phyloP scores from a whole-genome alignment of 2,797 vertebrate genomes.

The Sebastes oblongus region DNA sequence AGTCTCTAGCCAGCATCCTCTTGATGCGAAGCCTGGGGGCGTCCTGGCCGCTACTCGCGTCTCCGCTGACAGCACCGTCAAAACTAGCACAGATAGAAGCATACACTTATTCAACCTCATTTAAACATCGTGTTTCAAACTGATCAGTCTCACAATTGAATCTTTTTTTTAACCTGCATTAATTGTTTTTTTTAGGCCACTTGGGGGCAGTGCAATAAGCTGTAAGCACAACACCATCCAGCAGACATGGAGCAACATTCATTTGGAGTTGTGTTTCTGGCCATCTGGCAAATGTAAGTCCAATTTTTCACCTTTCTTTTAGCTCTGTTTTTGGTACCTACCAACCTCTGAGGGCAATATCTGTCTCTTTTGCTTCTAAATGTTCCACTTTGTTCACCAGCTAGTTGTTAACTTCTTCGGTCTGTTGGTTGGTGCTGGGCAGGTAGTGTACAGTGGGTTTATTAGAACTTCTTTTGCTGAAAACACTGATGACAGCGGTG shows the following conservation, averaged over 20 bases:
- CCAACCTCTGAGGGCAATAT: background rate
- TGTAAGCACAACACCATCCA: background rate
- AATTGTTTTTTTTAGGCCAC: background rate
- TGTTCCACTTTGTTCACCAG: background rate
- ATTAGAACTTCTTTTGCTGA: background rate
- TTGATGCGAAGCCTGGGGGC: constrained; percentile 74
- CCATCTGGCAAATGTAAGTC: background rate
- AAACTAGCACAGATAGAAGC: constrained; percentile 32
- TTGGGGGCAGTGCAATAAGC: background rate
- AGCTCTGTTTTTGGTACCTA: background rate
- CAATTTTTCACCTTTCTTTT: background rate
- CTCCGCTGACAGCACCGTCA: constrained; percentile 31
- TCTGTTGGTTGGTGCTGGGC: background rate
- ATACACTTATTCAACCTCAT: background rate
- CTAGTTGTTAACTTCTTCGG: background rate
- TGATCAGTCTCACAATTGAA: background rate
- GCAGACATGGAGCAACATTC: background rate
- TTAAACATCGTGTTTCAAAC: background rate
- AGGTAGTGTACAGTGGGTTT: background rate
- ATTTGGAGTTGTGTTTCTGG: background rate
- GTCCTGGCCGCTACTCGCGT: constrained; percentile 37
- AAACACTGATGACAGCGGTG: background rate
- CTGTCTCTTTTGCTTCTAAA: background rate
- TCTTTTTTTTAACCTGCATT: background rate
- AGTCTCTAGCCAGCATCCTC: constrained; percentile 89